Evolutionary conservation across 1,140 invertebrate genomes (phyloP).

Genomic region (Metopolophium dirhodum): DNA sequence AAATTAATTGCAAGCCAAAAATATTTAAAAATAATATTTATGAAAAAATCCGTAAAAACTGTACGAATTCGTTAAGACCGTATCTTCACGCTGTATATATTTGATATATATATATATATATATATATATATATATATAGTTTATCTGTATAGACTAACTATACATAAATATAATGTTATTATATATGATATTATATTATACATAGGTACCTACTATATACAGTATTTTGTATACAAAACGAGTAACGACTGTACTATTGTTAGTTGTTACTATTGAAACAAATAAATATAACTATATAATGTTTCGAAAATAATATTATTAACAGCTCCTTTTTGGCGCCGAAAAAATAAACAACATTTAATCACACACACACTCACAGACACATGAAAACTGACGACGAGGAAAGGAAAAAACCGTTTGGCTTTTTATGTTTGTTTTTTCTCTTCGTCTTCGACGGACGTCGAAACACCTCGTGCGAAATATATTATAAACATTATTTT

Average conservation of each 20-base stretch:
- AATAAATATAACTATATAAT: not conserved
- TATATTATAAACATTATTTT: not conserved
- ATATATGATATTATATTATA: too few species aligned
- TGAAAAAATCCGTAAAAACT: not conserved
- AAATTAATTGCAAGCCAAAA: not conserved
- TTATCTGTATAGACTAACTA: not conserved
- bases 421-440: not conserved
- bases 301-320: not conserved
- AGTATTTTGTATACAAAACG: not conserved
- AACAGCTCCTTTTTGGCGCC: not conserved
- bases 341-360: not conserved
- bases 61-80: not conserved
- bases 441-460: not conserved
- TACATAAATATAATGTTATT: not conserved
- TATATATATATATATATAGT: not conserved
- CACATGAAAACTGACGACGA: not conserved
- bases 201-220: not conserved
- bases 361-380: not conserved
- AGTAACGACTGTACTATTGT: not conserved
- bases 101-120: too few species aligned
- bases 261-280: not conserved
- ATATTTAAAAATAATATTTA: not conserved
- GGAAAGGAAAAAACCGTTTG: not conserved
- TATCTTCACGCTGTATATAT: too few species aligned
- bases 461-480: constrained; percentile 38